These are phyloP conservation scores for Colaptes auratus DNA, from an alignment of 2,113 vertebrate species.

Conservation along the genomic window DNA sequence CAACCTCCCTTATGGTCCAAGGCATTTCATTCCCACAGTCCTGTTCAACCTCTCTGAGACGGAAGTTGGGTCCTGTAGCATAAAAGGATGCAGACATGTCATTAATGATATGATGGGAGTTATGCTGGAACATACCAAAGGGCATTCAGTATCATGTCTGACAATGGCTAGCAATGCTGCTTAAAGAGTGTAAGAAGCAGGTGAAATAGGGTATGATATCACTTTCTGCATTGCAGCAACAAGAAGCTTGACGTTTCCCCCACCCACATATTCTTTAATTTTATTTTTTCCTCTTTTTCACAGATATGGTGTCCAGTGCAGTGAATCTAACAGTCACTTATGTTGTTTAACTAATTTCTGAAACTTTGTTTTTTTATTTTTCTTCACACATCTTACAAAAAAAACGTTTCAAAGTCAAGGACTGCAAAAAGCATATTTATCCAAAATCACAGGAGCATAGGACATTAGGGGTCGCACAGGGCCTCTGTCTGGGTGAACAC, in stretches of 20 bases:
- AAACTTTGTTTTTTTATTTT: not conserved
- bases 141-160: not conserved
- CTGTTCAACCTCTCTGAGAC: not conserved
- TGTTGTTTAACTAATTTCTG: not conserved
- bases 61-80: not conserved
- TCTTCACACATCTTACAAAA: not conserved
- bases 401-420: not conserved
- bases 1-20: not conserved
- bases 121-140: not conserved
- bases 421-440: not conserved
- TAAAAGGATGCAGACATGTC: not conserved
- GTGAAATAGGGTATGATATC: not conserved
- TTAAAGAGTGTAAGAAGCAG: not conserved
- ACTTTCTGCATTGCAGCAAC: not conserved
- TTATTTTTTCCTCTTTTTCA: not conserved
- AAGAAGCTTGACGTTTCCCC: not conserved
- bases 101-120: not conserved
- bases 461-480: too few species aligned
- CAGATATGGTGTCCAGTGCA: not conserved
- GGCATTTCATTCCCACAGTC: not conserved
- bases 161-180: not conserved
- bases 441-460: not conserved
- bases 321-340: not conserved
- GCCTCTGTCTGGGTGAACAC: too few species aligned
- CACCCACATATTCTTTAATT: fast-evolving